Conservation (phyloP, 2,888 invertebrate species). For the Heliconius aoede region DNA sequence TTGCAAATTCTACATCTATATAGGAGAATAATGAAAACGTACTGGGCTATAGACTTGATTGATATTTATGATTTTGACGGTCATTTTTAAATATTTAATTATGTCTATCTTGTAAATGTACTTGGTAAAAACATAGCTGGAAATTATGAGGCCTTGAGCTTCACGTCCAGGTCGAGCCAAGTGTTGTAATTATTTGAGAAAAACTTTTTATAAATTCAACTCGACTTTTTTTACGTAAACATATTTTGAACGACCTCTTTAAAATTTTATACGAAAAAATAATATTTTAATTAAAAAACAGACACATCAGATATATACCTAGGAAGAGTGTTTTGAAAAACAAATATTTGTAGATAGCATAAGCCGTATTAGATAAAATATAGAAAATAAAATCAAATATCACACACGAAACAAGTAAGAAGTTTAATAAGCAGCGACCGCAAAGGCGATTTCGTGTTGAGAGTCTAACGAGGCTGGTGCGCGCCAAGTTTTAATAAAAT, state of each 20-base stretch:
- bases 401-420: conserved; percentile 49
- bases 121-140: not conserved
- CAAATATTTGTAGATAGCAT: not conserved
- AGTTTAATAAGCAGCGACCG: conserved; percentile 72
- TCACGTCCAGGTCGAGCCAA: conserved; percentile 4
- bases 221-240: not conserved
- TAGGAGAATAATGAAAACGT: conserved; percentile 39
- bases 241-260: not conserved
- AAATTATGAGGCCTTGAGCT: not conserved
- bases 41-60: conserved; percentile 28
- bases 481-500: conserved; percentile 48
- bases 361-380: conserved; percentile 7
- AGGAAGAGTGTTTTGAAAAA: not conserved
- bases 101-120: not conserved
- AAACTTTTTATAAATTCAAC: not conserved
- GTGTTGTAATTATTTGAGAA: conserved; percentile 1
- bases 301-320: not conserved
- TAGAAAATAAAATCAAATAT: conserved; percentile 11
- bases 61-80: conserved; percentile 44
- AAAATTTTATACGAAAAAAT: not conserved
- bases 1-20: conserved; percentile 47
- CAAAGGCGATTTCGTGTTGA: conserved; percentile 60
- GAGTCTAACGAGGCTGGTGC: conserved; percentile 53
- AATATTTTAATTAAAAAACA: not conserved
- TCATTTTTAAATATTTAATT: not conserved